Conservation (phyloP, 1,140 invertebrate species). For the Drosophila pachea region DNA sequence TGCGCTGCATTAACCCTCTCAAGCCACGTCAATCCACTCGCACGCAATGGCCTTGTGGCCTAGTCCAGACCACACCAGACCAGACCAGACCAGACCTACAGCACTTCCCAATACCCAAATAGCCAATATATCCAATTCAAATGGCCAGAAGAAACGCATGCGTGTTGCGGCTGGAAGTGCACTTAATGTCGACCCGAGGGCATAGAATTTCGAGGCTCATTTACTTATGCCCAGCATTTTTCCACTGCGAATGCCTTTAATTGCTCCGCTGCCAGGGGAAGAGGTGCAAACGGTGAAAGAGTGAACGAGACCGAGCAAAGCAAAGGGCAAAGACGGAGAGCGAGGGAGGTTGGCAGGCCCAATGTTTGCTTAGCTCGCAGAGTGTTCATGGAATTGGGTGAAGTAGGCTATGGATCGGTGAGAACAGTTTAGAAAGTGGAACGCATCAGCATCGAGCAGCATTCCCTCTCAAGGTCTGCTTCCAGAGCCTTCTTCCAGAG, state of each 20-base stretch:
- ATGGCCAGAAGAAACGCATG: conserved; percentile 18
- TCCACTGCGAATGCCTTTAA: conserved; percentile 15
- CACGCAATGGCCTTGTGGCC: conserved; percentile 62
- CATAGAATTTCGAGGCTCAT: conserved; percentile 27
- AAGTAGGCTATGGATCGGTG: no score
- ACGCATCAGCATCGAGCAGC: no score
- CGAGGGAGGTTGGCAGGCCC: no score
- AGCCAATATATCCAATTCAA: conserved; percentile 11
- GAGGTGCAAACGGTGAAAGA: background rate
- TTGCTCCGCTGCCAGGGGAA: conserved; percentile 1
- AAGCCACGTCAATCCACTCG: conserved; percentile 32
- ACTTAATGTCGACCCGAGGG: conserved; percentile 40
- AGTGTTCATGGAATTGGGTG: no score
- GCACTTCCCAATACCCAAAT: conserved; percentile 11
- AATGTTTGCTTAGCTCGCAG: no score
- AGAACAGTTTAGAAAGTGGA: no score
- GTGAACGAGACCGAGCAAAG: background rate
- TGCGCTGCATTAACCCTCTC: conserved; percentile 62
- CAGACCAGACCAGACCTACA: background rate
- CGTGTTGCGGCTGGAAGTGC: conserved; percentile 36
- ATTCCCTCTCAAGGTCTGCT: no score
- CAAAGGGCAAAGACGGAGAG: background rate
- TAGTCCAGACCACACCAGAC: background rate
- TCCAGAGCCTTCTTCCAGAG: no score
- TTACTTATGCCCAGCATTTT: conserved; percentile 12